Evolutionary conservation across 35 echinoderm and acorn worm genomes (phyloP).

Genomic region (Stichopus chloronotus): DNA sequence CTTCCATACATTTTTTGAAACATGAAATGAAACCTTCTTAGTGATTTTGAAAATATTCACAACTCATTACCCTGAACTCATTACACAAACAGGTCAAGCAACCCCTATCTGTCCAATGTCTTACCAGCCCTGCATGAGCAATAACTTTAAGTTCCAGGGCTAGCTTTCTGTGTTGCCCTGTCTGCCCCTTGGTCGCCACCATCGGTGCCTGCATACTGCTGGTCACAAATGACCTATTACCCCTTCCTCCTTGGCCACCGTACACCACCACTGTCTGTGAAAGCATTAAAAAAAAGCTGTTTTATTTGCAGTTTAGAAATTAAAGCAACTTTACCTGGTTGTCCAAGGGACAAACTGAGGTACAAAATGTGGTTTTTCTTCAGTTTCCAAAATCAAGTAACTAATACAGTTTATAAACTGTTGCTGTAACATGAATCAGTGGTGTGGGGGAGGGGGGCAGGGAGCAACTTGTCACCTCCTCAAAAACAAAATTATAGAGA

Average conservation of each 20-base stretch:
- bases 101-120: not conserved
- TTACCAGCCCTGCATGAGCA: slow-evolving; percentile 93
- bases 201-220: slow-evolving; percentile 69
- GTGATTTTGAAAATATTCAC: too few relatives aligned
- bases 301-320: not conserved
- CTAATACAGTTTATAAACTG: too few relatives aligned
- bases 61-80: too few relatives aligned
- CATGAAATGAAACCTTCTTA: too few relatives aligned
- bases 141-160: slow-evolving; percentile 82
- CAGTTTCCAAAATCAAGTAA: not conserved
- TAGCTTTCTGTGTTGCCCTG: slow-evolving; percentile 65
- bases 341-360: not conserved
- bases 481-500: too few relatives aligned
- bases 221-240: slow-evolving; percentile 78
- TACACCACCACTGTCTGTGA: slow-evolving; percentile 69
- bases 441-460: too few relatives aligned
- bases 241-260: slow-evolving; percentile 82
- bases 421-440: too few relatives aligned
- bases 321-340: not conserved
- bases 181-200: slow-evolving; percentile 69
- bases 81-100: too few relatives aligned
- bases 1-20: too few relatives aligned
- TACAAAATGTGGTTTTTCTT: not conserved
- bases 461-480: too few relatives aligned
- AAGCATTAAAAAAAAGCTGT: not conserved